Base-by-base conservation (phyloP, 1,140 invertebrate species). In the Agrilus planipennis region DNA sequence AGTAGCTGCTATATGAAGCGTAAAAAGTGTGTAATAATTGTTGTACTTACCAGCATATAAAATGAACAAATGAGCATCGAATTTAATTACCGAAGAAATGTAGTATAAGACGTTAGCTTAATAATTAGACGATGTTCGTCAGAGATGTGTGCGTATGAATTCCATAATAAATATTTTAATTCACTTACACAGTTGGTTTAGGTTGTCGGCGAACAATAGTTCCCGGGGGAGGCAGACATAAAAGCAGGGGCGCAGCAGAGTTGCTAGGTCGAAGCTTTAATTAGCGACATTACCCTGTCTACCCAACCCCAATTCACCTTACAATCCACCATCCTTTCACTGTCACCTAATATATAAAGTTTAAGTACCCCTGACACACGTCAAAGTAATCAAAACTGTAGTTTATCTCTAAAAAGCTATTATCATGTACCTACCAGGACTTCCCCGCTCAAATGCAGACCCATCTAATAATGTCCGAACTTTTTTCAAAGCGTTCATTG, bases 121-220 rank as follows among this genome's bases (percentile, higher is more conserved):
- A 46, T 53, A 55, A 57, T 55, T 55, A 57, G 52, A 39, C 43
- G 48, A 48, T 43, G 39, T 49, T 48, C 53, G 45, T 52, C 22
- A 15, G 50, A 49, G 56, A 43, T 42, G 47, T 50, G 49, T 55
- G 47, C 51, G 57, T 60, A 54, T 54, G 54, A 58, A 58, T 58
- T 57, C 53, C 54, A 58, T 60, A 60, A 60, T 60, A 60, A 60
- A 60, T 60, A 60, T 60, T 60, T 60, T 58, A 60, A 60, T 60
- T 60, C 58, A 60, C 58, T 60, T 60, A 58, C 54, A 55, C 52
- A 60, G 57, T 57, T 54, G 55, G 52, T 58, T 60, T 60, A 57
- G 55, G 51, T 52, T 50, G 50, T 45, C 52, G 47, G 46, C 43
- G 47, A 44, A 49, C 47, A 54, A 53, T 57, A 52, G 50, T 43